These are phyloP conservation scores for Macrophya annulata DNA, from an alignment of 2,888 invertebrate species.

Conservation along the genomic window DNA sequence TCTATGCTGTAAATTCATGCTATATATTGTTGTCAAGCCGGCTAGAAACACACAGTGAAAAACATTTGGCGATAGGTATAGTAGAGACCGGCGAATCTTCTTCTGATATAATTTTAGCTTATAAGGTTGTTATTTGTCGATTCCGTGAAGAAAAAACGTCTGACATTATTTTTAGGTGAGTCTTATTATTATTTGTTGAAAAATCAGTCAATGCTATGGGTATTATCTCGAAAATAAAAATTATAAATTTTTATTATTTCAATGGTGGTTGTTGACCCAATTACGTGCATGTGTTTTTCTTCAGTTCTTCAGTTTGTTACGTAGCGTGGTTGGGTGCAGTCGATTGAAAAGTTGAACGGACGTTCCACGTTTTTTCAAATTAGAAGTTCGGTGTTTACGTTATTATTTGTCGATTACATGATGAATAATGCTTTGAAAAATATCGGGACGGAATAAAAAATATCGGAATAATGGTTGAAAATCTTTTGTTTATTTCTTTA, in stretches of 20 bases:
- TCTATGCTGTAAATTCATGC: not conserved
- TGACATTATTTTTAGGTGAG: not conserved
- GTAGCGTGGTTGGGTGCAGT: too few species aligned
- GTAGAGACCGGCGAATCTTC: not conserved
- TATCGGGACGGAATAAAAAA: too few species aligned
- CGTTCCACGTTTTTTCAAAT: not conserved
- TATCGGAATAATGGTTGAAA: too few species aligned
- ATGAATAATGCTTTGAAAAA: not conserved
- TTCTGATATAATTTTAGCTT: not conserved
- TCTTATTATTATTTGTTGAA: not conserved
- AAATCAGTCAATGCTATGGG: not conserved
- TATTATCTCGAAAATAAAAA: not conserved
- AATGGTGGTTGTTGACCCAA: not conserved
- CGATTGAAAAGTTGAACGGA: not conserved
- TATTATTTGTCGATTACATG: not conserved
- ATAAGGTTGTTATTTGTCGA: not conserved
- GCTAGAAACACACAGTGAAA: not conserved
- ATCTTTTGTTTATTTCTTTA: not conserved
- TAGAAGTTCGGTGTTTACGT: not conserved
- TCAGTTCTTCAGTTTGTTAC: not conserved
- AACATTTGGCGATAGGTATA: not conserved
- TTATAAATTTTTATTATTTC: not conserved
- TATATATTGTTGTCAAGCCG: not conserved
- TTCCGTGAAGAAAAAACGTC: not conserved
- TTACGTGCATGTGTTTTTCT: not conserved